phyloP scores from a whole-genome alignment of 2,888 invertebrate species.

The Protodeltote pygarga region DNA sequence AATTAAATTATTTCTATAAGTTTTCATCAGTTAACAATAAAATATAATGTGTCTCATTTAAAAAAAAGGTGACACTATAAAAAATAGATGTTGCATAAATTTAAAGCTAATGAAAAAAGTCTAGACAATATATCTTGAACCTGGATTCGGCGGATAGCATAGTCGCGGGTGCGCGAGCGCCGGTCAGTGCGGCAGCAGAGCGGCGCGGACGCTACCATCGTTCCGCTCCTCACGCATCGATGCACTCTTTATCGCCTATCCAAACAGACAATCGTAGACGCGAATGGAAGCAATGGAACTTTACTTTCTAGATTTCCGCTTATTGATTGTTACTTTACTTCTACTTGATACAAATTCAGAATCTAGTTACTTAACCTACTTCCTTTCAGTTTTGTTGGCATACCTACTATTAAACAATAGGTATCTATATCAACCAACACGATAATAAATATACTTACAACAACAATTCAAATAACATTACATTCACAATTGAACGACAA shows the following conservation, averaged over 20 bases:
- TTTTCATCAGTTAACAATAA: too few relatives aligned
- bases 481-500: slow-evolving; percentile 66
- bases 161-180: slow-evolving; percentile 16
- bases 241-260: slow-evolving; percentile 42
- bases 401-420: slow-evolving; percentile 1
- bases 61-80: too few relatives aligned
- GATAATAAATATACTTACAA: slow-evolving; percentile 26
- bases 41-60: too few relatives aligned
- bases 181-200: slow-evolving; percentile 7
- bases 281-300: slow-evolving; percentile 29
- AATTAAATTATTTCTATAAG: slow-evolving; percentile 11
- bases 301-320: slow-evolving; percentile 46
- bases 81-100: too few relatives aligned
- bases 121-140: background rate
- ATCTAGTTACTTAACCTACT: slow-evolving; percentile 1
- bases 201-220: slow-evolving; percentile 10
- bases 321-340: slow-evolving; percentile 17
- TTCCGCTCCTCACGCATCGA: slow-evolving; percentile 32
- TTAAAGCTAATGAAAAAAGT: too few relatives aligned
- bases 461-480: slow-evolving; percentile 33
- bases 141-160: slow-evolving; percentile 1
- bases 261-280: slow-evolving; percentile 39
- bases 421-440: slow-evolving; percentile 4
- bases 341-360: slow-evolving; percentile 6
- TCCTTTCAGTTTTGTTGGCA: slow-evolving; percentile 2